Percentiles rank a stretch among this genome's conserved stretches.
Conservation (phyloP, 2,888 invertebrate genomes). For the Zygothrica quintamaculata region DNA sequence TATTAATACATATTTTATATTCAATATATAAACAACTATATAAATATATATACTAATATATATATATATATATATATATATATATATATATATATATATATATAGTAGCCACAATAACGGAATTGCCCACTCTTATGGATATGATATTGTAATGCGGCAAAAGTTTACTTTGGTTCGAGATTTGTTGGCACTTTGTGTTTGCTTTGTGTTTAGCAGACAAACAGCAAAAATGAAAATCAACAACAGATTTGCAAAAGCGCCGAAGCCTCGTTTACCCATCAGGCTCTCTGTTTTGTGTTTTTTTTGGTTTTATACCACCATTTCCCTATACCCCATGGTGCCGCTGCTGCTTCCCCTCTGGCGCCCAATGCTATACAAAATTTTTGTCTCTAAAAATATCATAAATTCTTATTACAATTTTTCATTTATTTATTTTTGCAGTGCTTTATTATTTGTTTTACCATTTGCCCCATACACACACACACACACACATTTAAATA, state of each 20-base stretch:
- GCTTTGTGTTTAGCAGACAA: slow-evolving; percentile 77
- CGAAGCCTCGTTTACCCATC: slow-evolving; percentile 35
- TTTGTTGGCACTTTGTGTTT: slow-evolving; percentile 64
- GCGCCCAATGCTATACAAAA: slow-evolving; percentile 13
- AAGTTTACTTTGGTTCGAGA: slow-evolving; percentile 38
- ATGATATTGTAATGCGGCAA: too few species aligned
- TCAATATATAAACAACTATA: too few species aligned
- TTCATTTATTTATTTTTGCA: slow-evolving; percentile 65
- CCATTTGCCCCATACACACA: slow-evolving; percentile 56
- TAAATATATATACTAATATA: too few species aligned
- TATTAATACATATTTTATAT: too few species aligned
- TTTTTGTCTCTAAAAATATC: slow-evolving; percentile 65
- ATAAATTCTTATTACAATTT: slow-evolving; percentile 76
- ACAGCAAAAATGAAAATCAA: slow-evolving; percentile 77
- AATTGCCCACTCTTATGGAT: too few species aligned
- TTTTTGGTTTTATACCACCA: too few species aligned
- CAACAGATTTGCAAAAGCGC: slow-evolving; percentile 68
- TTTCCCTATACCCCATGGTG: too few species aligned
- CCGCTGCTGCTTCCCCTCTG: background rate
- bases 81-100: too few species aligned
- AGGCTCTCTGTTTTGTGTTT: too few species aligned
- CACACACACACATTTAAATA: slow-evolving; percentile 8
- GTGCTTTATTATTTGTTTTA: slow-evolving; percentile 76
- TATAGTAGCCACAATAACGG: too few species aligned
- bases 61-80: too few species aligned